Evolutionary conservation across 30 jellyfish, hydroid and myxozoan genomes (phyloP).

Genomic region (Hydractinia echinata): DNA sequence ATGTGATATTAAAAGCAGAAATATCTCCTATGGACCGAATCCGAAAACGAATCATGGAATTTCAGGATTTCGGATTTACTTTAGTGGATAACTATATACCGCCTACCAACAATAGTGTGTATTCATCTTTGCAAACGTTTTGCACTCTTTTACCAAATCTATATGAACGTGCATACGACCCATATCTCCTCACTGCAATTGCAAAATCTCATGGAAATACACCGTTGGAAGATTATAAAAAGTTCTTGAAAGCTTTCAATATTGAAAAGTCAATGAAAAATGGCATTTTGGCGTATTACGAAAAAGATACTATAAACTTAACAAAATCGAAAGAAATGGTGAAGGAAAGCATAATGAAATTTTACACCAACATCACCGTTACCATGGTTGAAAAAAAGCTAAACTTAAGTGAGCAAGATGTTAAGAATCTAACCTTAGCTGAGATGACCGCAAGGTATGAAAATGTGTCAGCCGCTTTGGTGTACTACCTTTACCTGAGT

Average conservation of each 20-base stretch:
- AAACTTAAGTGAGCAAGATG: neutral
- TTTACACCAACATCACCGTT: neutral
- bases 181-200: neutral
- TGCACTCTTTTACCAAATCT: slow-evolving; percentile 2
- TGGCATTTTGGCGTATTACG: neutral
- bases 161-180: neutral
- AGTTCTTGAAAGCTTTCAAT: neutral
- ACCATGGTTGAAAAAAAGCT: neutral
- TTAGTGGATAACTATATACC: neutral
- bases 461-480: neutral
- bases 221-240: neutral
- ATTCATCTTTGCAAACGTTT: neutral
- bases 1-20: neutral
- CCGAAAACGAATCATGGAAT: neutral
- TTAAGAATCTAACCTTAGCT: neutral
- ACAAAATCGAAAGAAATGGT: neutral
- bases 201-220: neutral
- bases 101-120: neutral
- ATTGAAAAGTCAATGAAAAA: neutral
- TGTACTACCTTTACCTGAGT: neutral
- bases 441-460: neutral
- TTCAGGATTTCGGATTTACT: neutral
- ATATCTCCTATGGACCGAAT: neutral
- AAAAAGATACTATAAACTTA: neutral
- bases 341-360: neutral